These are phyloP conservation scores for Alfaro cultratus DNA, from an alignment of 2,797 vertebrate genomes.

Conservation along the genomic window DNA sequence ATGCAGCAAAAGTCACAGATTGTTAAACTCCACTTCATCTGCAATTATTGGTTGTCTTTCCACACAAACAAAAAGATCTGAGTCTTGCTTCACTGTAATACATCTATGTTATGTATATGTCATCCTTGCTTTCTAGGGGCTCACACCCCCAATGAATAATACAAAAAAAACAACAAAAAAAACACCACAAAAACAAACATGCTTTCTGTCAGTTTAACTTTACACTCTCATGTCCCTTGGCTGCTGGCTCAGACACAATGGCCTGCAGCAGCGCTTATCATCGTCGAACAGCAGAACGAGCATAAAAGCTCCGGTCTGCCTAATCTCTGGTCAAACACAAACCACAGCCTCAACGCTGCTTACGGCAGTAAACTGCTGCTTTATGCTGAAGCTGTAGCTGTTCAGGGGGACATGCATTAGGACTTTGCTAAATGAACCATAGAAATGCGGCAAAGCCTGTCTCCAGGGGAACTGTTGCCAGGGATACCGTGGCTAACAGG, in stretches of 20 bases:
- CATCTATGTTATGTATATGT: not conserved
- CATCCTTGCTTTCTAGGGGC: not conserved
- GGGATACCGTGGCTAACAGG: conserved; percentile 68
- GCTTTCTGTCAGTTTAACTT: conserved; percentile 26
- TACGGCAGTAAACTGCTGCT: conserved; percentile 69
- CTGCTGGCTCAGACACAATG: conserved; percentile 30
- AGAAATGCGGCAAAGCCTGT: conserved; percentile 67
- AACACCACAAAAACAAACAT: conserved; percentile 7
- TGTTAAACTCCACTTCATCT: not conserved
- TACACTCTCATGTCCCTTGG: conserved; percentile 24
- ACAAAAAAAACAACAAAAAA: not conserved
- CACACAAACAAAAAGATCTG: not conserved
- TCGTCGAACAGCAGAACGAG: conserved; percentile 71
- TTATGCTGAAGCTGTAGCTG: conserved; percentile 51
- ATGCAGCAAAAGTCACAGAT: not conserved
- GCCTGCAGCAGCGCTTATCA: conserved; percentile 74
- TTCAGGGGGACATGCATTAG: conserved; percentile 53
- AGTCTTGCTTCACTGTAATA: not conserved
- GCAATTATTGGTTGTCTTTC: not conserved
- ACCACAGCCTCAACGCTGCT: conserved; percentile 59
- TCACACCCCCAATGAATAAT: not conserved
- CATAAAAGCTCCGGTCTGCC: conserved; percentile 75
- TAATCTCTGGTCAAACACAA: conserved; percentile 83
- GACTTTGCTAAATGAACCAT: conserved; percentile 63
- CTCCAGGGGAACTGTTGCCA: conserved; percentile 68